Evolutionary conservation across 2,888 invertebrate species (phyloP).

Genomic region (Plebejus argus): DNA sequence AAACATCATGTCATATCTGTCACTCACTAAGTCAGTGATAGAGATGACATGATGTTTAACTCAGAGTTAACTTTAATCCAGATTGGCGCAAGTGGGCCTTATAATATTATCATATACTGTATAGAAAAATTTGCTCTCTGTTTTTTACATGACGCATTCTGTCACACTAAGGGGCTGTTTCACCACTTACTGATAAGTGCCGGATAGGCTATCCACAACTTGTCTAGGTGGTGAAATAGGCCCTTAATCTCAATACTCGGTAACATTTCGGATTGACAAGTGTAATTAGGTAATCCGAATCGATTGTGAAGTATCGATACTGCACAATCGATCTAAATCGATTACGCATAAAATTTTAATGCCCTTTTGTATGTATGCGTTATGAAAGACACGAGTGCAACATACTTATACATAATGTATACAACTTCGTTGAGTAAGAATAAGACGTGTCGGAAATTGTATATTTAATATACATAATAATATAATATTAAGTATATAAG

Average conservation of each 20-base stretch:
- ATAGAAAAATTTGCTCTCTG: too few relatives aligned
- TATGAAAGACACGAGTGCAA: constrained; percentile 19
- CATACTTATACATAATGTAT: not conserved
- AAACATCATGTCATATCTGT: too few relatives aligned
- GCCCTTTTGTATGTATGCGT: constrained; percentile 12
- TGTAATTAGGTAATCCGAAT: not conserved
- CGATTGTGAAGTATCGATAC: constrained; percentile 5
- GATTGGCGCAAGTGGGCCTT: too few relatives aligned
- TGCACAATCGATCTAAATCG: constrained; percentile 20
- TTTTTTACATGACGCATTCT: not conserved
- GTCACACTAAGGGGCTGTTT: not conserved
- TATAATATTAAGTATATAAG: not conserved
- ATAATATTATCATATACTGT: too few relatives aligned
- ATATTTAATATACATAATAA: constrained; percentile 4
- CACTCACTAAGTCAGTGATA: too few relatives aligned
- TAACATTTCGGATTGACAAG: constrained; percentile 12
- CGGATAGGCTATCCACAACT: too few relatives aligned
- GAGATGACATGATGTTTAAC: too few relatives aligned
- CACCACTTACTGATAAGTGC: too few relatives aligned
- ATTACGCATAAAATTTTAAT: constrained; percentile 18
- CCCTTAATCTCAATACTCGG: not conserved
- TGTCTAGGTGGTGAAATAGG: too few relatives aligned
- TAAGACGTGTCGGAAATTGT: not conserved
- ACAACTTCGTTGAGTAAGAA: not conserved
- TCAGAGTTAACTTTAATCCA: too few relatives aligned